Evolutionary conservation across 2,888 invertebrate species (phyloP), one percentile per base, ranked within the genome.

Genomic region (Phymatocera aterrima): DNA sequence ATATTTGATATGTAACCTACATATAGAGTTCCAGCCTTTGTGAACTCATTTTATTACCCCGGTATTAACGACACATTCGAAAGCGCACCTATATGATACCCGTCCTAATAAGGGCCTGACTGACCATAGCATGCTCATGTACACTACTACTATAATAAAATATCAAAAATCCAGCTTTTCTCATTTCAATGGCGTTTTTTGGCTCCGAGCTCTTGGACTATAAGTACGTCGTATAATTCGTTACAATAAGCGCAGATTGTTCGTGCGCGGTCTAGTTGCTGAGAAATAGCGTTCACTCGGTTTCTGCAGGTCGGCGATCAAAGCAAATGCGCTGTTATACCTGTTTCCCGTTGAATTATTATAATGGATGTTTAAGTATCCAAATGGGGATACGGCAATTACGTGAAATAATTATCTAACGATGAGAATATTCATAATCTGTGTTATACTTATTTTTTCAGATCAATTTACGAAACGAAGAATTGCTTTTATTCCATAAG

Each of bases 211-310:
- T n/a, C n/a, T n/a, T n/a, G n/a, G n/a, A n/a, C n/a, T n/a, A n/a
- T n/a, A n/a, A 72, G 24, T 48, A 3, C 72, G 24, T 51, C 51
- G 31, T 61, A 72, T 34, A 72, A 31, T 34, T 72, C 18, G 51
- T 72, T 72, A 72, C 51, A 51, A 34, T 72, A 34, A 51, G 12
- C 18, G 34, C 5, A 51, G 51, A 51, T 51, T 51, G 34, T 51
- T 72, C 34, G 31, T 72, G 5, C 51, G 72, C 72, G 72, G 72
- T 72, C 72, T 72, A 72, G 72, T 72, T 72, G 72, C 51, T 72
- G 34, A 18, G 72, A 48, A 72, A 51, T n/a, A 72, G 18, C 51
- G 21, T 34, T 48, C n/a, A 8, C 5, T 84, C 81, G 78, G 79
- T 82, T 21, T 48, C 78, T 46, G 75, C n/a, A n/a, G n/a, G 54